Percentiles rank a stretch among this genome's conserved stretches.
phyloP scores from a whole-genome alignment of 2,888 invertebrate species.

The Ichneumoninae sp. region DNA sequence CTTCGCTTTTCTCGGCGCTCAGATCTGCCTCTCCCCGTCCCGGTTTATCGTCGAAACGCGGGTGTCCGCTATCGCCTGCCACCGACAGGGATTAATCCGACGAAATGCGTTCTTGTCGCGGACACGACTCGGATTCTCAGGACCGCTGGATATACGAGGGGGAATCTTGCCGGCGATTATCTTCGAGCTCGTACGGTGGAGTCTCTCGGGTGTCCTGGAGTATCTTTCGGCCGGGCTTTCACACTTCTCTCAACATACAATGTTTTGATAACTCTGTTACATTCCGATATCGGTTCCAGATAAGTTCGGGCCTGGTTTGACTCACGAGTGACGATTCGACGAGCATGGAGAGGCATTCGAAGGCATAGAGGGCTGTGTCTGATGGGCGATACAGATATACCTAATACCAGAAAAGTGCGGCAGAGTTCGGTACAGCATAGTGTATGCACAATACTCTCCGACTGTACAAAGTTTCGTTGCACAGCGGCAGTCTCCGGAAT shows the following conservation, averaged over 20 bases:
- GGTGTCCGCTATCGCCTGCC: conserved; percentile 11
- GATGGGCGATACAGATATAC: neutral
- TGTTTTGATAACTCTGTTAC: neutral
- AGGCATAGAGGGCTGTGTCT: neutral
- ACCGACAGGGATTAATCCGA: conserved; percentile 69
- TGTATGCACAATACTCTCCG: neutral
- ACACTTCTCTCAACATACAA: neutral
- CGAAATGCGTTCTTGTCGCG: conserved; percentile 68
- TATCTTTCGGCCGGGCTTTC: neutral
- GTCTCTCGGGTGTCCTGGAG: neutral
- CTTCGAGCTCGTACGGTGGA: neutral
- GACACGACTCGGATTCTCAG: conserved; percentile 6
- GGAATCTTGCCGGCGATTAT: neutral
- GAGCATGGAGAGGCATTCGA: neutral
- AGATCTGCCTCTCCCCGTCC: neutral
- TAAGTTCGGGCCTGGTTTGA: neutral
- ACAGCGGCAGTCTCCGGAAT: conserved; percentile 26
- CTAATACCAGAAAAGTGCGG: neutral
- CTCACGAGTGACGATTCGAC: neutral
- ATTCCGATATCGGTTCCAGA: neutral
- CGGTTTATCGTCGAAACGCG: neutral
- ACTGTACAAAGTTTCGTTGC: conserved; percentile 13
- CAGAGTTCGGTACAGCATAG: neutral
- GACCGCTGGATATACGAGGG: conserved; percentile 5
- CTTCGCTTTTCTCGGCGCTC: neutral